phyloP scores from a whole-genome alignment of 2,888 invertebrate genomes.

The Platycheirus rosarum region DNA sequence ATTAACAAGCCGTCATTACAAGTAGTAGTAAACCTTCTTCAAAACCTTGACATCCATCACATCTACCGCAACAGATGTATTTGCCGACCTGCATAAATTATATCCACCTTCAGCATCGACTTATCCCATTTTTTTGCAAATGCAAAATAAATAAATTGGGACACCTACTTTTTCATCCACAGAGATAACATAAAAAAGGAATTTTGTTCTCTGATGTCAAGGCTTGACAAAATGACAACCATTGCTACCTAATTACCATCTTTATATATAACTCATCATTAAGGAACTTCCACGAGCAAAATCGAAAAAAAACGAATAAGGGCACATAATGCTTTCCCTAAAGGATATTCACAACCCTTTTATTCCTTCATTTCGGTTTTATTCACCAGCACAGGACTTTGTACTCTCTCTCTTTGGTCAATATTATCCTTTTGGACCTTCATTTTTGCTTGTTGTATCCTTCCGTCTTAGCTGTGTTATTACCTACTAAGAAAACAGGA shows the following conservation, averaged over 20 bases:
- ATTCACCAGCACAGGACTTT: constrained; percentile 2
- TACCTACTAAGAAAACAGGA: constrained; percentile 57
- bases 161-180: background rate
- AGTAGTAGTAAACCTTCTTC: constrained; percentile 55
- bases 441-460: background rate
- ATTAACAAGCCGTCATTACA: constrained; percentile 40
- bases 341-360: constrained; percentile 45
- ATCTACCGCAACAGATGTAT: constrained; percentile 49
- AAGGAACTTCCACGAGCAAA: background rate
- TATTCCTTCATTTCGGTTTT: constrained; percentile 30
- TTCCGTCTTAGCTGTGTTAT: constrained; percentile 53
- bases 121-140: constrained; percentile 6
- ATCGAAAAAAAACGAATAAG: constrained; percentile 5
- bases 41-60: constrained; percentile 53
- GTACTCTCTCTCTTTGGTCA: constrained; percentile 34
- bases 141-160: background rate
- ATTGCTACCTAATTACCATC: constrained; percentile 53
- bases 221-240: constrained; percentile 18
- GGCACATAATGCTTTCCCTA: constrained; percentile 8
- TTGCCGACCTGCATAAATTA: constrained; percentile 45
- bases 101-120: constrained; percentile 28
- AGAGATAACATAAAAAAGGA: constrained; percentile 16
- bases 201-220: constrained; percentile 16
- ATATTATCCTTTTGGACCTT: constrained; percentile 44
- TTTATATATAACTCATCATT: constrained; percentile 34